phyloP scores from a whole-genome alignment of 2,888 invertebrate genomes.

The Seira musarum region DNA sequence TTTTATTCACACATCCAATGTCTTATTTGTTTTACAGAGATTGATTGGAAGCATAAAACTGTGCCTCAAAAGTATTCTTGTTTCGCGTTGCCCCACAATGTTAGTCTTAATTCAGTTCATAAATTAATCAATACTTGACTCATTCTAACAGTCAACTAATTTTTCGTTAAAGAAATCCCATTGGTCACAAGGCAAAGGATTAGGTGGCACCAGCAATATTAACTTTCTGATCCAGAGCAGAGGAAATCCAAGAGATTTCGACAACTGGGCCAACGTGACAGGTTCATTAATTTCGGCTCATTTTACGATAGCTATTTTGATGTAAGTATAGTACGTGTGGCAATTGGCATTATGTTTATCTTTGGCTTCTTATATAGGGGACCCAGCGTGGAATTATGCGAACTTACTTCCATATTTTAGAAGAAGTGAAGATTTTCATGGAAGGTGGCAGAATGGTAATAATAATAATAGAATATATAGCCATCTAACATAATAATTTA shows the following conservation, averaged over 20 bases:
- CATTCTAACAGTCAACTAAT: no score
- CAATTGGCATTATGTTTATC: no score
- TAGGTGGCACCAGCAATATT: slow-evolving; percentile 16
- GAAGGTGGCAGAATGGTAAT: slow-evolving; percentile 46
- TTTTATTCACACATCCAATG: no score
- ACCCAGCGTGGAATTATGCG: slow-evolving; percentile 62
- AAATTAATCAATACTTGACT: neutral
- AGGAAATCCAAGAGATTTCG: slow-evolving; percentile 36
- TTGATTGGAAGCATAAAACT: slow-evolving; percentile 60
- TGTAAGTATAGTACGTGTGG: no score
- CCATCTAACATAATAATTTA: neutral
- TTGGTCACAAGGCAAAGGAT: neutral
- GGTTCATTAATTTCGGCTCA: no score
- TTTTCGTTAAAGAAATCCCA: neutral
- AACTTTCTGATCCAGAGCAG: slow-evolving; percentile 11
- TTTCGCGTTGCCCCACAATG: slow-evolving; percentile 56
- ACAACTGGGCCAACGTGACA: slow-evolving; percentile 54
- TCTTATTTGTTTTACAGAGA: no score
- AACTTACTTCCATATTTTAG: slow-evolving; percentile 60
- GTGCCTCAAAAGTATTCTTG: slow-evolving; percentile 62
- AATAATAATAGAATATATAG: neutral
- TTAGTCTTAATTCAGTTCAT: slow-evolving; percentile 14
- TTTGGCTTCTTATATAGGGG: no score
- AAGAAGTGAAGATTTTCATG: slow-evolving; percentile 58
- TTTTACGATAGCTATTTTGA: no score